A percentile compares a stretch with the other conserved stretches of the same genome.
These are phyloP conservation scores for Forbesichthys agassizii DNA, from an alignment of 2,113 vertebrate species.

Conservation along the genomic window DNA sequence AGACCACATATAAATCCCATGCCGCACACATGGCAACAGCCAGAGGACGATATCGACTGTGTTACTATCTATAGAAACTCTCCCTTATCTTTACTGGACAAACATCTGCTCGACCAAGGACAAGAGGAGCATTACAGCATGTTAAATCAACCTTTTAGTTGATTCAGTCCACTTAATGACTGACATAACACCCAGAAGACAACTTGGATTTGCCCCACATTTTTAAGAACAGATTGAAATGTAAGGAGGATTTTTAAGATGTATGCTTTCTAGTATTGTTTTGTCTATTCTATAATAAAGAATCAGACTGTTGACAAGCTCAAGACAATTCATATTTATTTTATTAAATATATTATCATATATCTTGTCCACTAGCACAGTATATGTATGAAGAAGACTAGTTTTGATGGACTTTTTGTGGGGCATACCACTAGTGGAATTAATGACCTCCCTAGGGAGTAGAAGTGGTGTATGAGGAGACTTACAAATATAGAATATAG, in stretches of 20 bases:
- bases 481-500: conserved; percentile 69
- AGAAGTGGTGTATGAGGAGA: conserved; percentile 50
- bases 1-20: conserved; percentile 47
- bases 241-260: background rate
- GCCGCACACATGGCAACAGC: conserved; percentile 9
- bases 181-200: conserved; percentile 2
- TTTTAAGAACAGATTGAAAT: conserved; percentile 33
- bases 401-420: conserved; percentile 69
- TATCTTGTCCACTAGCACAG: conserved; percentile 35
- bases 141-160: background rate
- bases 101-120: no score
- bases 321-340: conserved; percentile 43
- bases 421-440: conserved; percentile 65
- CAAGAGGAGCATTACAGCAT: no score
- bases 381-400: conserved; percentile 44
- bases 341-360: conserved; percentile 36
- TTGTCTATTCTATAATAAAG: conserved; percentile 22
- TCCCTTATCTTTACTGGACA: no score
- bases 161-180: conserved; percentile 10
- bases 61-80: conserved; percentile 36
- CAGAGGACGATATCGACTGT: conserved; percentile 32
- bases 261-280: conserved; percentile 22
- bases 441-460: conserved; percentile 68
- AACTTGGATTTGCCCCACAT: conserved; percentile 26
- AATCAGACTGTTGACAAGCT: conserved; percentile 29